These are phyloP conservation scores for Phylloscopus trochilus DNA, from an alignment of 2,113 vertebrate species.

Conservation along the genomic window DNA sequence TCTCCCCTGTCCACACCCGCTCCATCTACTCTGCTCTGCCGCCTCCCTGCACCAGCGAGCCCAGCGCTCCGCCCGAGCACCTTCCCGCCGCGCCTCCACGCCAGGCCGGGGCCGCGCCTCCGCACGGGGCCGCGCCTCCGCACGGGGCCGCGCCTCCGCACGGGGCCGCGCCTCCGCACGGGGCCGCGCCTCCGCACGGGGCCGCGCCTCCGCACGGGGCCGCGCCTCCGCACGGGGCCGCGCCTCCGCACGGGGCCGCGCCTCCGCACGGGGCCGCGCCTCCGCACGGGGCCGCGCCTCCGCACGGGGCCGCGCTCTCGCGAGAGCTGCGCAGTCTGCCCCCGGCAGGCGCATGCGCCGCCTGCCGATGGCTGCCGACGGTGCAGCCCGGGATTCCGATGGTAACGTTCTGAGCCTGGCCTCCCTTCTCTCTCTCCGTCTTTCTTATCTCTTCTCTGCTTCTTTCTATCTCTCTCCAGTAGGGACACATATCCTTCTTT, in stretches of 20 bases:
- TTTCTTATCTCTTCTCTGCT: not conserved
- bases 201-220: accelerated
- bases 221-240: accelerated
- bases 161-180: accelerated
- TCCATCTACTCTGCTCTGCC: not conserved
- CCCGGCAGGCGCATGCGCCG: not conserved
- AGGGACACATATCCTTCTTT: not conserved
- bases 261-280: accelerated
- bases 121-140: no score
- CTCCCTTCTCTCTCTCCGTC: no score
- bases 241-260: accelerated
- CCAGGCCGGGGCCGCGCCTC: no score
- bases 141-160: accelerated
- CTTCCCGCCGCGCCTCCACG: accelerated
- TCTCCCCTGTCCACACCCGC: no score
- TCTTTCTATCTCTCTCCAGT: not conserved
- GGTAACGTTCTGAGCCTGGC: accelerated
- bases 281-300: no score
- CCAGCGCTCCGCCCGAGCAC: no score
- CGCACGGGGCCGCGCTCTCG: accelerated
- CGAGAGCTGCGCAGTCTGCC: not conserved
- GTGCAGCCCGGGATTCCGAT: accelerated
- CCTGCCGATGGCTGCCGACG: no score
- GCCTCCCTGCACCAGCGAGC: no score
- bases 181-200: accelerated